Percentiles rank a stretch among this genome's conserved stretches.
These are phyloP conservation scores for Zeuzera pyrina DNA, from an alignment of 2,888 invertebrate genomes.

Conservation along the genomic window DNA sequence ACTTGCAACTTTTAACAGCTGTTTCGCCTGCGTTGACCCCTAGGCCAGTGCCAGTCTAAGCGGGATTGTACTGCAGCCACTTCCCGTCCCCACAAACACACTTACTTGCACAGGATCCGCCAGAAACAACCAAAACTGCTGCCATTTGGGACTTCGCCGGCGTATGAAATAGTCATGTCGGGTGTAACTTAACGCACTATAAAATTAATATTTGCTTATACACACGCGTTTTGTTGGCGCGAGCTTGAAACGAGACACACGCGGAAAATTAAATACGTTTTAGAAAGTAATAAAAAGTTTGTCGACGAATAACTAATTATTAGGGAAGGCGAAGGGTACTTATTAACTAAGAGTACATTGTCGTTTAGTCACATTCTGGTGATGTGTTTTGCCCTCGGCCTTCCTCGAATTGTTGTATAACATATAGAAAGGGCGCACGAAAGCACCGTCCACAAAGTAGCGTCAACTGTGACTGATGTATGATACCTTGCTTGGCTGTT, in stretches of 20 bases:
- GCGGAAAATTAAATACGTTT: constrained; percentile 66
- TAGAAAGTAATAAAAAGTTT: constrained; percentile 66
- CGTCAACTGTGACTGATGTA: constrained; percentile 44
- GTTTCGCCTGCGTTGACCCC: constrained; percentile 28
- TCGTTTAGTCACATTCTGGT: constrained; percentile 64
- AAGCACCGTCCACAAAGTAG: constrained; percentile 41
- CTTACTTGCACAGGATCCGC: constrained; percentile 91
- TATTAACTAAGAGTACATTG: constrained; percentile 42
- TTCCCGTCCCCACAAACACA: constrained; percentile 20
- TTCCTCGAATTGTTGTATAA: constrained; percentile 38
- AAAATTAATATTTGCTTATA: constrained; percentile 61
- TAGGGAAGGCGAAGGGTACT: constrained; percentile 51
- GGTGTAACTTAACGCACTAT: constrained; percentile 44
- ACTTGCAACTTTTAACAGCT: constrained; percentile 36
- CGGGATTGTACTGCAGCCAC: constrained; percentile 21
- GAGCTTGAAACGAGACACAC: constrained; percentile 59
- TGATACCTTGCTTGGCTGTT: constrained; percentile 31
- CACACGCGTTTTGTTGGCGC: constrained; percentile 63
- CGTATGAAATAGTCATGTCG: constrained; percentile 90
- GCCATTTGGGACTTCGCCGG: constrained; percentile 92
- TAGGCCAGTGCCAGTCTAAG: constrained; percentile 13
- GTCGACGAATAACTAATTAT: constrained; percentile 40
- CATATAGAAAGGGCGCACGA: constrained; percentile 38
- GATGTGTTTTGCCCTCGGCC: constrained; percentile 48
- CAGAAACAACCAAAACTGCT: constrained; percentile 95